A percentile compares a stretch with the other conserved stretches of the same genome.
Conservation (phyloP, 2,888 invertebrate genomes). For the Crossocerus cetratus region DNA sequence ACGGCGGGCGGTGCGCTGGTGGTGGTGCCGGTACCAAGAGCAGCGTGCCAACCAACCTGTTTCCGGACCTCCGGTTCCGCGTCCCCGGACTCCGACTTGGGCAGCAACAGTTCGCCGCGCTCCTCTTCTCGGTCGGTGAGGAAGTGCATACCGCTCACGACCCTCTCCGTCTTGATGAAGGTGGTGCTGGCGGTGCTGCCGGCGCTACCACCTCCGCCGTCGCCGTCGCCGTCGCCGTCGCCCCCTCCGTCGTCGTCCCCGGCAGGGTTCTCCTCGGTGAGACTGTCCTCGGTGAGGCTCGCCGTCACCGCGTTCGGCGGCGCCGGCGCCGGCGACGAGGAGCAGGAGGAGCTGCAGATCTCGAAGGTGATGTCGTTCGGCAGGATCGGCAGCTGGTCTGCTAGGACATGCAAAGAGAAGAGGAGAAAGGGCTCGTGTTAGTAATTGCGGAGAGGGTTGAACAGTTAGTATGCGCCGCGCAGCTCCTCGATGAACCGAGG, state of each 20-base stretch:
- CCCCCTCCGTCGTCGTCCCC: not conserved
- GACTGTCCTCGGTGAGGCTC: conserved; percentile 38
- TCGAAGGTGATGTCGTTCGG: conserved; percentile 74
- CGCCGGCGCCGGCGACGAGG: conserved; percentile 50
- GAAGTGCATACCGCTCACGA: conserved; percentile 70
- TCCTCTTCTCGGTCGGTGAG: conserved; percentile 71
- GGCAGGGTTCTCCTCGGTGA: conserved; percentile 31
- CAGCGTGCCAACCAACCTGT: conserved; percentile 72
- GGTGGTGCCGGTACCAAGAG: conserved; percentile 35
- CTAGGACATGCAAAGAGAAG: conserved; percentile 51
- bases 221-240: not conserved
- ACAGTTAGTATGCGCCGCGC: no score
- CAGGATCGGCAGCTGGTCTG: conserved; percentile 64
- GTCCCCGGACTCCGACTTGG: conserved; percentile 62
- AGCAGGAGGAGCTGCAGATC: conserved; percentile 67
- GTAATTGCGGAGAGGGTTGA: conserved; percentile 1
- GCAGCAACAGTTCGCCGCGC: conserved; percentile 54
- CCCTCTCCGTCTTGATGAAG: conserved; percentile 62
- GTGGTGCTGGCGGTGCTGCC: not conserved
- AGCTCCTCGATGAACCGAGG: not conserved
- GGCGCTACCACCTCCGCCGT: not conserved
- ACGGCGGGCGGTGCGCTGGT: conserved; percentile 39
- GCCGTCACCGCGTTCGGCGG: conserved; percentile 30
- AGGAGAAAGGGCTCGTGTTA: conserved; percentile 24
- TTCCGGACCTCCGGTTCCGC: conserved; percentile 73